Evolutionary conservation across 2,113 vertebrate species (phyloP).

Genomic region (Oplegnathus fasciatus): DNA sequence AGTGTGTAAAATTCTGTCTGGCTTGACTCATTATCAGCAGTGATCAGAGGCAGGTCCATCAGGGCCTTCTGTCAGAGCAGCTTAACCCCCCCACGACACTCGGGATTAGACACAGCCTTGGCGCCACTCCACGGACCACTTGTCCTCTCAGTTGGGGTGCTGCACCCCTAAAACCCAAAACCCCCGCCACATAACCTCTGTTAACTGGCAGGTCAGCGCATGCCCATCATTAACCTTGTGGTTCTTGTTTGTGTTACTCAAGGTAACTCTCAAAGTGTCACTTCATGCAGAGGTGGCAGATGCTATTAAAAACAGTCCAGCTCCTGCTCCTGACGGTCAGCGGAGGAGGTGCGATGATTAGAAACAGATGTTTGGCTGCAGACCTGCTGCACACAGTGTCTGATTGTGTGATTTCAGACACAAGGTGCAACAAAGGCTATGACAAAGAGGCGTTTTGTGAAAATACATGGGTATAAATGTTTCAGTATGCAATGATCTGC

Average conservation of each 20-base stretch:
- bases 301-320: constrained; percentile 49
- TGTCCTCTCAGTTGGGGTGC: constrained; percentile 62
- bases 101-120: constrained; percentile 70
- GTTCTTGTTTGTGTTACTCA: constrained; percentile 52
- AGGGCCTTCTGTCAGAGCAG: constrained; percentile 71
- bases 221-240: constrained; percentile 50
- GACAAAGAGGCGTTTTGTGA: constrained; percentile 50
- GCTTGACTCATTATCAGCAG: constrained; percentile 75
- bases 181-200: constrained; percentile 7
- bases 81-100: constrained; percentile 63
- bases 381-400: constrained; percentile 48
- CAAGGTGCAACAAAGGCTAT: constrained; percentile 28
- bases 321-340: constrained; percentile 35
- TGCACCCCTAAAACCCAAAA: constrained; percentile 33
- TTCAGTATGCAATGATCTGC: constrained; percentile 22
- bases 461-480: constrained; percentile 31
- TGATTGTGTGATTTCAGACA: constrained; percentile 55
- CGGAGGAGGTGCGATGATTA: constrained; percentile 49
- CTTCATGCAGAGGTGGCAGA: constrained; percentile 56
- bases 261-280: constrained; percentile 34
- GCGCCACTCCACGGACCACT: constrained; percentile 69
- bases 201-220: constrained; percentile 53
- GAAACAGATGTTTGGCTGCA: constrained; percentile 64
- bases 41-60: constrained; percentile 72
- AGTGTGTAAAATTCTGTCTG: constrained; percentile 76